Base-by-base conservation (phyloP, 2,797 vertebrate species). In the Anabacerthia variegaticeps region DNA sequence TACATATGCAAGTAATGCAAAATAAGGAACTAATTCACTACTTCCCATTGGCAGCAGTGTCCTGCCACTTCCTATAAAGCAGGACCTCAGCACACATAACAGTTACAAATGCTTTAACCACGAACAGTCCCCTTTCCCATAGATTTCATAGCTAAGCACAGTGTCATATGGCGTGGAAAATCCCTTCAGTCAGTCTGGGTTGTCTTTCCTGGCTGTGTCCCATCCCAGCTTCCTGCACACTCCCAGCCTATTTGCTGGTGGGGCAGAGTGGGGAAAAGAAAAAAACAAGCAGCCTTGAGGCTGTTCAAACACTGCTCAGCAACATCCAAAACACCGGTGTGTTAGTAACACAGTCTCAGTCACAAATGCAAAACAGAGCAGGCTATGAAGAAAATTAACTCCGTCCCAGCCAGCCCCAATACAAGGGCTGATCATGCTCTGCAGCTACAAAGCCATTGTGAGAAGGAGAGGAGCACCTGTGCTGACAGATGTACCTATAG, bases 251-350 rank as follows among this genome's bases (percentile, higher is more conserved):
- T 39, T 63, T 44, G 21, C 34, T 88, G 26, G 15, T 24, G 22
- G 22, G 26, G 14, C 22, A 74, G 26, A 84, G 15, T 5, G 14
- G 12, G n/a, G 28, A 18, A 56, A 79, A 48, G 14, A 14, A 14
- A 39, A 12, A 28, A 54, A 22, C 2, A 12, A 14, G 12, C 1
- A 6, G 49, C 15, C n/a, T 19, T 39, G 30, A 7, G 1, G 2
- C 23, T 61, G 7, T 36, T 39, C 32, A 76, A 78, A 77, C 63
- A 34, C 14, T 48, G 32, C 69, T 61, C 28, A 83, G 28, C 68
- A 76, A 69, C 51, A 54, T 34, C 28, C 14, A 21, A 54, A 79
- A 48, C 34, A 48, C 27, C 28, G 36, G 4, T 43, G 17, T 58
- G 58, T 71, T 58, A 23, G 44, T 32, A 71, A 46, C 12, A 34